Base-by-base conservation (phyloP, 1,140 invertebrate genomes). In the Aricia agestis region DNA sequence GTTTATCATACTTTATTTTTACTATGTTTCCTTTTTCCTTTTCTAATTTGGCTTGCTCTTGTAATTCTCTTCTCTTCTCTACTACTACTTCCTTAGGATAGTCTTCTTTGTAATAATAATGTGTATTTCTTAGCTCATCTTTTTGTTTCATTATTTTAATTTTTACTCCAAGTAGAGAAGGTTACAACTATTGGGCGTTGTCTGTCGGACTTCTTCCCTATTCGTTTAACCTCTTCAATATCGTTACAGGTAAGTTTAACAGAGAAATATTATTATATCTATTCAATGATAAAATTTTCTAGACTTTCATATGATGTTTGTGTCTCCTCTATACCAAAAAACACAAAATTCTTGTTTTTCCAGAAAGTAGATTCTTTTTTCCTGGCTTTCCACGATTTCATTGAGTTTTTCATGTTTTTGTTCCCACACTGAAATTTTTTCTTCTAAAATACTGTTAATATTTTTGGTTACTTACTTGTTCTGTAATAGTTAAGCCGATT, bases 261-360 rank as follows among this genome's bases (percentile, higher is more conserved):
- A 15, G 32, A 17, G 4, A 73, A 66, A 18, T 66, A 19, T 71
- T 65, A 11, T 11, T 36, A 59, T 67, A 74, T 59, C 13, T 66
- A 69, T 17, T 71, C 61, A 25, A 66, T 52, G 36, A 66, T 68
- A 10, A 65, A 52, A 7, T 63, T 68, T 57, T 76, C 17, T 61
- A 73, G 61, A 15, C 13, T 71, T 31, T 66, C 32, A 58, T 74
- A 74, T 32, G 69, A 72, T 63, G 66, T 57, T 70, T 76, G 66
- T 0, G 7, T 76, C 59, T 76, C 68, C 36, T 68, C 36, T 13
- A 76, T 66, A 32, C 72, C 75, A 67, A 76, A 73, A 19, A 76
- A 66, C n/a, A 74, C 52, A 7, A 74, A 45, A 58, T 76, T 76
- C 25, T 18, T 76, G 75, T 72, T 74, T 77, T 70, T 75, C 73